Conservation (phyloP, 1,140 invertebrate genomes). For the Lethocerus indicus region DNA sequence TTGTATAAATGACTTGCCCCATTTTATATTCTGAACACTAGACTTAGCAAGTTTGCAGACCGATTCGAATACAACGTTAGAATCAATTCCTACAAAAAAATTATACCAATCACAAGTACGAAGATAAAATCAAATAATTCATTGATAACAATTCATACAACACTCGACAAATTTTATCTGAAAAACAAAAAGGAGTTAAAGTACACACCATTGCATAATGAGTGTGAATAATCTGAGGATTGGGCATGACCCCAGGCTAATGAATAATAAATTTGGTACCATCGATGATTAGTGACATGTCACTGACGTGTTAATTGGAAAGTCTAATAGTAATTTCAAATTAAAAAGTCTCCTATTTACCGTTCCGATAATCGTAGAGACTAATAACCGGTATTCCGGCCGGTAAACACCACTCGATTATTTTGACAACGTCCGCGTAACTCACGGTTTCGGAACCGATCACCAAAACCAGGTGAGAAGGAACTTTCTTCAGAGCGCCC, state of each 20-base stretch:
- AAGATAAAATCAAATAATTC: neutral
- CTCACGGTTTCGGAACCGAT: constrained; percentile 29
- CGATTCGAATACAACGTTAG: constrained; percentile 1
- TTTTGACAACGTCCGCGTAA: constrained; percentile 31
- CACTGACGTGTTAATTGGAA: too few relatives aligned
- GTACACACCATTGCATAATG: too few relatives aligned
- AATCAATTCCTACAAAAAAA: constrained; percentile 11
- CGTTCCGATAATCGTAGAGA: constrained; percentile 44
- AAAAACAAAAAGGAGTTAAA: constrained; percentile 14
- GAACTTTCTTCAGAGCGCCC: constrained; percentile 13
- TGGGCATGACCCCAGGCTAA: too few relatives aligned
- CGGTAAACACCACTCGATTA: constrained; percentile 44
- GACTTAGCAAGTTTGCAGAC: constrained; percentile 8
- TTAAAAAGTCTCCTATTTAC: too few relatives aligned
- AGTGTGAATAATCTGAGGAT: too few relatives aligned
- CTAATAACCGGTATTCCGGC: constrained; percentile 43
- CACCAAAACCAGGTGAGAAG: constrained; percentile 29
- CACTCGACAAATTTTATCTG: constrained; percentile 5
- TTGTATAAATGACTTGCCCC: constrained; percentile 14
- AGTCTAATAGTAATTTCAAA: too few relatives aligned
- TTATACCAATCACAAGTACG: constrained; percentile 7
- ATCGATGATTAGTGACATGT: too few relatives aligned
- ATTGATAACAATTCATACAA: constrained; percentile 6
- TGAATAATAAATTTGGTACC: too few relatives aligned
- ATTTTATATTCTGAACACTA: constrained; percentile 11